Conservation (phyloP, 1,140 invertebrate species). For the Nasonia longicornis region DNA sequence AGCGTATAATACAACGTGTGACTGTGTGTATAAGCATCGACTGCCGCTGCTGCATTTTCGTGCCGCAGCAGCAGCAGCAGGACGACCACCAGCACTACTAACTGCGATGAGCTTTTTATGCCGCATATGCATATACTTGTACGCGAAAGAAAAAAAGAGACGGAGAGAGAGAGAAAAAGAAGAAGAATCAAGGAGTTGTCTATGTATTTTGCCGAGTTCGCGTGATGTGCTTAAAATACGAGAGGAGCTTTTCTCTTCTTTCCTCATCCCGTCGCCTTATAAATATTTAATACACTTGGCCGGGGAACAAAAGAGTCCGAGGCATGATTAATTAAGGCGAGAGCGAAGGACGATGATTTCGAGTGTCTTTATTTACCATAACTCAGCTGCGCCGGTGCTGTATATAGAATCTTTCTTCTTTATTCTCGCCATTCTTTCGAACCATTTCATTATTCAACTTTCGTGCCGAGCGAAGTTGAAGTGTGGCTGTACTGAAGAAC, state of each 20-base stretch:
- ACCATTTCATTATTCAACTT: not conserved
- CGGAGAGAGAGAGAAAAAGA: slow-evolving; percentile 2
- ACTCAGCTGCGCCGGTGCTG: not conserved
- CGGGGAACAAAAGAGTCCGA: slow-evolving; percentile 20
- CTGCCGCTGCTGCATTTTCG: slow-evolving; percentile 9
- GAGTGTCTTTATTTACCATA: slow-evolving; percentile 27
- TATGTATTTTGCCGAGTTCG: slow-evolving; percentile 27
- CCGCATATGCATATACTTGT: not conserved
- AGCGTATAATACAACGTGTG: not conserved
- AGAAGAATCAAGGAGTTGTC: slow-evolving; percentile 24
- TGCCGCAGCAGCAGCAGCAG: not conserved
- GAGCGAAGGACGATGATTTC: slow-evolving; percentile 13
- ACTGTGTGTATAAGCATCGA: not conserved
- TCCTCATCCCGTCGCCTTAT: not conserved
- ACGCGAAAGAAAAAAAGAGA: not conserved
- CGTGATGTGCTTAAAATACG: slow-evolving; percentile 26
- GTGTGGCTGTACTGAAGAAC: too few species aligned
- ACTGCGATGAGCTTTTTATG: not conserved
- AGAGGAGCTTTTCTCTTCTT: not conserved
- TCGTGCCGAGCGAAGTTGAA: too few species aligned
- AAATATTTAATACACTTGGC: slow-evolving; percentile 31
- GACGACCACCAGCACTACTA: not conserved
- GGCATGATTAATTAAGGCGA: slow-evolving; percentile 37
- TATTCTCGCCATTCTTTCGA: not conserved
- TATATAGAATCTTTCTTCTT: not conserved